phyloP scores from a whole-genome alignment of 2,888 invertebrate genomes.

The Euzophera pinguis region DNA sequence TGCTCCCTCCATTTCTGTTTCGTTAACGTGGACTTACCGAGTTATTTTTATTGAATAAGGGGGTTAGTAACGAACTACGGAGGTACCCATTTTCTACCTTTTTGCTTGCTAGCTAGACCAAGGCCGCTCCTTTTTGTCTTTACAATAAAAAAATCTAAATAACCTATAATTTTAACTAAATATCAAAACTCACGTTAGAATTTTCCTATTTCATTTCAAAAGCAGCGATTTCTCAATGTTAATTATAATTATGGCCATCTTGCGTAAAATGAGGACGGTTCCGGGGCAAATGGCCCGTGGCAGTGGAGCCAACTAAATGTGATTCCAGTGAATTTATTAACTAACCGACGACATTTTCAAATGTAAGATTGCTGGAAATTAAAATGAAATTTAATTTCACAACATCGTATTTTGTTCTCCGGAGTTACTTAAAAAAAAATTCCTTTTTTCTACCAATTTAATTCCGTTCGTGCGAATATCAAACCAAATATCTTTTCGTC shows the following conservation, averaged over 20 bases:
- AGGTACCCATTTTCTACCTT: no score
- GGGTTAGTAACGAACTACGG: no score
- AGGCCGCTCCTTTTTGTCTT: no score
- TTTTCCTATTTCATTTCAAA: slow-evolving; percentile 19
- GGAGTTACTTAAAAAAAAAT: not conserved
- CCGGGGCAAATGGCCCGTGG: slow-evolving; percentile 4
- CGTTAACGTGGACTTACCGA: no score
- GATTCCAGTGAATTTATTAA: slow-evolving; percentile 4
- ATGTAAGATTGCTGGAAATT: not conserved
- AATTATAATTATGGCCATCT: slow-evolving; percentile 10
- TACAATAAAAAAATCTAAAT: no score
- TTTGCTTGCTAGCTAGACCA: no score
- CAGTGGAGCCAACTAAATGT: slow-evolving; percentile 3
- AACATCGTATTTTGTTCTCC: not conserved
- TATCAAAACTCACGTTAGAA: slow-evolving; percentile 8
- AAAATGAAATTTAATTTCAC: not conserved
- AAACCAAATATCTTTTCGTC: no score
- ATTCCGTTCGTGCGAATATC: no score
- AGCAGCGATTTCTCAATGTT: slow-evolving; percentile 2
- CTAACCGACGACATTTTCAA: slow-evolving; percentile 3
- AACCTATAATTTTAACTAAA: not conserved
- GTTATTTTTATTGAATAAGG: no score
- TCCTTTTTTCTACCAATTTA: no score
- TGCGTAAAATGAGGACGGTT: slow-evolving; percentile 4
- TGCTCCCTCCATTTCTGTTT: no score